phyloP scores from a whole-genome alignment of 2,888 invertebrate genomes.

The Macrosiphum euphorbiae region DNA sequence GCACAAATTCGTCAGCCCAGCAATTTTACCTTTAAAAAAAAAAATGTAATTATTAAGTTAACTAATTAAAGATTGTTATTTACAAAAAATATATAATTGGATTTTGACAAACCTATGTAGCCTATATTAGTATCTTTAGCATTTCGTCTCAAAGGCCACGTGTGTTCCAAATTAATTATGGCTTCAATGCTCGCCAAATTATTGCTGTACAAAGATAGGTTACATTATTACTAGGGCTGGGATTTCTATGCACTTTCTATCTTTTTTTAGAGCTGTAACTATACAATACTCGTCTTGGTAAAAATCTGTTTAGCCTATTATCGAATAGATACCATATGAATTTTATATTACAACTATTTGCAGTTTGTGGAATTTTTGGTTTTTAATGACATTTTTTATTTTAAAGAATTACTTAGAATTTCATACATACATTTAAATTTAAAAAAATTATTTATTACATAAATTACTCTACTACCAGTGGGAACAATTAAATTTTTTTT shows the following conservation, averaged over 20 bases:
- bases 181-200: slow-evolving; percentile 51
- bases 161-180: slow-evolving; percentile 7
- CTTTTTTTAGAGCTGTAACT: neutral
- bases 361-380: neutral
- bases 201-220: neutral
- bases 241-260: neutral
- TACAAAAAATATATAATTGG: neutral
- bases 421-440: neutral
- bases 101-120: slow-evolving; percentile 36
- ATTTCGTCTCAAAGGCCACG: slow-evolving; percentile 48
- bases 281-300: neutral
- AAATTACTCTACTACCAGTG: neutral
- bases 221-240: neutral
- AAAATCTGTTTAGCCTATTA: neutral
- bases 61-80: neutral
- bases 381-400: neutral
- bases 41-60: neutral
- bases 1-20: slow-evolving; percentile 40
- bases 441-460: neutral
- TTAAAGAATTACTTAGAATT: neutral
- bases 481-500: neutral
- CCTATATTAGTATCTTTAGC: slow-evolving; percentile 43
- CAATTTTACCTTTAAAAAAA: slow-evolving; percentile 41
- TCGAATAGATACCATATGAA: neutral
- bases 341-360: neutral